Conservation (phyloP, 2,797 vertebrate genomes). For the Brotula barbata region DNA sequence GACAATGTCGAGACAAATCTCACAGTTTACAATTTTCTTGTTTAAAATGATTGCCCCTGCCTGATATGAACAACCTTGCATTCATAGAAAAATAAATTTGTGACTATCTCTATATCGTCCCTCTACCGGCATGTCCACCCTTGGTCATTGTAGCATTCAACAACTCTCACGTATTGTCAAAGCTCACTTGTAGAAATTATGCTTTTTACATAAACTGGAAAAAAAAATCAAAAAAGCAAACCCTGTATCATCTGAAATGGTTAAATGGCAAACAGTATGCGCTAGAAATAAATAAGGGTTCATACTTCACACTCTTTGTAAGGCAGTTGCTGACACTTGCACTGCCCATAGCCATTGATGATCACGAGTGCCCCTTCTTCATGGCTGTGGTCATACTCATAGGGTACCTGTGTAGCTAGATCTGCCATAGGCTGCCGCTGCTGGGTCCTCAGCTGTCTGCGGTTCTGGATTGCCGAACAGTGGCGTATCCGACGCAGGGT, state of each 20-base stretch:
- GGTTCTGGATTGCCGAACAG: conserved; percentile 97
- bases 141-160: conserved; percentile 69
- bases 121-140: conserved; percentile 59
- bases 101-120: conserved; percentile 77
- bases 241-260: conserved; percentile 84
- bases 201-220: conserved; percentile 75
- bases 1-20: conserved; percentile 78
- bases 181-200: conserved; percentile 78
- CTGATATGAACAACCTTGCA: conserved; percentile 81
- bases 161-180: conserved; percentile 68
- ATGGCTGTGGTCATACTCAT: conserved; percentile 97
- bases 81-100: conserved; percentile 87
- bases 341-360: conserved; percentile 99
- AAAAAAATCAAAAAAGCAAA: conserved; percentile 78
- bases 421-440: conserved; percentile 96
- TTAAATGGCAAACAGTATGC: conserved; percentile 80
- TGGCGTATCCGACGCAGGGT: conserved; percentile 96
- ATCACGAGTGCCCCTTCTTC: conserved; percentile 97
- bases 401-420: conserved; percentile 96
- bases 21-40: conserved; percentile 75
- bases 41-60: conserved; percentile 82
- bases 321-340: conserved; percentile 99
- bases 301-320: conserved; percentile 99
- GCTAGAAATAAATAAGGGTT: conserved; percentile 84
- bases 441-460: conserved; percentile 98